A percentile compares a stretch with the other conserved stretches of the same genome.
These are phyloP conservation scores for Euwallacea similis DNA, from an alignment of 1,140 invertebrate species.

Conservation along the genomic window DNA sequence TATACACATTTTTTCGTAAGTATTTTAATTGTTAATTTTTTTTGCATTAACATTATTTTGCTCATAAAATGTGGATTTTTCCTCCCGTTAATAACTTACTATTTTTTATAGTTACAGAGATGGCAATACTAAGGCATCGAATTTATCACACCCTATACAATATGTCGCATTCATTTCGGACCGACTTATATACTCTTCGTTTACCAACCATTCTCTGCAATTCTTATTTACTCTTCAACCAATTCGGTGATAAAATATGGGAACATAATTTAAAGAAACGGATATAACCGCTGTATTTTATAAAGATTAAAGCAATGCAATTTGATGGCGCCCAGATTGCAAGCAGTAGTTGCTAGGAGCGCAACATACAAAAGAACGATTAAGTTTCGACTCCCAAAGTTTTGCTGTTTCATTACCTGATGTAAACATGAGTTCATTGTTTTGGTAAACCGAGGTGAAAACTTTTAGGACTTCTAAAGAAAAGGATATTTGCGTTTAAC, in stretches of 20 bases:
- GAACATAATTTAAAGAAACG: neutral
- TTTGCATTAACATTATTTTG: no score
- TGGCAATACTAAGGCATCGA: no score
- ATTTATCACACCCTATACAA: no score
- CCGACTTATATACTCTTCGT: no score
- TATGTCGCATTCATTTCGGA: no score
- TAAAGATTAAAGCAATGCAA: conserved; percentile 3
- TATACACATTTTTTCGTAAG: no score
- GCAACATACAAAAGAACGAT: neutral
- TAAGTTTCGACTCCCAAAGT: conserved; percentile 1
- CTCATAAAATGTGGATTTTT: no score
- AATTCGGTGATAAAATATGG: neutral
- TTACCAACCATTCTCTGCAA: no score
- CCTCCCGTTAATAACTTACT: no score
- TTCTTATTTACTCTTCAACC: neutral
- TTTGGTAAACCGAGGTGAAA: neutral
- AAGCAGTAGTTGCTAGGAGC: neutral
- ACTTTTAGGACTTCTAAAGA: neutral
- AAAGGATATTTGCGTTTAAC: no score
- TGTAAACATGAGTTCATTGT: neutral
- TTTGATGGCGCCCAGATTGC: conserved; percentile 5
- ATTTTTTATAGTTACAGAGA: no score
- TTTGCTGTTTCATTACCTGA: neutral
- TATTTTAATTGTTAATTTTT: no score
- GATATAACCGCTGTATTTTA: neutral